A percentile compares a stretch with the other conserved stretches of the same genome.
These are phyloP conservation scores for Ceyx melanurus DNA, from an alignment of 2,113 vertebrate species.

Conservation along the genomic window DNA sequence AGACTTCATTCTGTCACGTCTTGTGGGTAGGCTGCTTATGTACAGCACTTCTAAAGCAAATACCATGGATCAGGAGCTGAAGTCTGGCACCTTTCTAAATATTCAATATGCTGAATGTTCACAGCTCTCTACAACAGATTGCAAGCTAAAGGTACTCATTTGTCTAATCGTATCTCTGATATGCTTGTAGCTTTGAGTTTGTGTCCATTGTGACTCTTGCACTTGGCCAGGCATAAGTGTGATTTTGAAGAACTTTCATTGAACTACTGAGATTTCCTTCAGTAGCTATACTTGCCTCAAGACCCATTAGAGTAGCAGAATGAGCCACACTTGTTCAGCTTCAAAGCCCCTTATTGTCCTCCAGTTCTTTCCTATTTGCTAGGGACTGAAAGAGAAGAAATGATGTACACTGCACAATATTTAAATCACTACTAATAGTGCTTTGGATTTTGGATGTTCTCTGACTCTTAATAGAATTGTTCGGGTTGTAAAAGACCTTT, in stretches of 20 bases:
- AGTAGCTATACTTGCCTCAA: neutral
- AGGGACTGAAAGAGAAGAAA: neutral
- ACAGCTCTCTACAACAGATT: neutral
- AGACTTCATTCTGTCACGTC: neutral
- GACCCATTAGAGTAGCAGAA: neutral
- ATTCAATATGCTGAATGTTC: neutral
- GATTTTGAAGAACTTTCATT: neutral
- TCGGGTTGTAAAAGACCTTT: neutral
- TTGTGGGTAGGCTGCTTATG: neutral
- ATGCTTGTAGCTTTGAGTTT: neutral
- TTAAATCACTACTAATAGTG: neutral
- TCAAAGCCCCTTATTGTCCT: neutral
- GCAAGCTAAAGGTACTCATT: neutral
- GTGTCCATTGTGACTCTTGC: neutral
- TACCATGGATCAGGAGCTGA: conserved; percentile 42
- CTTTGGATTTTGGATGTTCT: neutral
- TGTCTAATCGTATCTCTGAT: neutral
- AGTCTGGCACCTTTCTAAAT: neutral
- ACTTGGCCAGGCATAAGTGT: neutral
- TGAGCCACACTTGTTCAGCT: neutral
- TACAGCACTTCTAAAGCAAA: conserved; percentile 28
- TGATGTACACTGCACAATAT: accelerated
- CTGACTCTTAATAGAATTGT: neutral
- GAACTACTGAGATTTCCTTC: neutral
- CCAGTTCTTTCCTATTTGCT: neutral